phyloP scores from a whole-genome alignment of 2,888 invertebrate genomes.

The Heliconius hortense region DNA sequence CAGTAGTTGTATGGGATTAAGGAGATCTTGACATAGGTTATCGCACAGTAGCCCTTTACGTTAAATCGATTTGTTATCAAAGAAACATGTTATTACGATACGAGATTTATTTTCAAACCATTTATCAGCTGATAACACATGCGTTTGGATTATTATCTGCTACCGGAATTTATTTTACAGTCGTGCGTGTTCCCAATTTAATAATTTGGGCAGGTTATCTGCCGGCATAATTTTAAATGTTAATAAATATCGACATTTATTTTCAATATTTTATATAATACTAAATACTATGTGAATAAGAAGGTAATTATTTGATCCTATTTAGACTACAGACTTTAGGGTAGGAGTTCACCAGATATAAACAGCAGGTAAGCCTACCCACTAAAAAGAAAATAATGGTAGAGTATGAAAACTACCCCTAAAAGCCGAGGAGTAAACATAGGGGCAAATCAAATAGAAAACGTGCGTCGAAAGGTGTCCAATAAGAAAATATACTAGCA shows the following conservation, averaged over 20 bases:
- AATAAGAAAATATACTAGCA: conserved; percentile 77
- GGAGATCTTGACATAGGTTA: conserved; percentile 64
- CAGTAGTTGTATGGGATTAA: conserved; percentile 59
- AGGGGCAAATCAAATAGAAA: conserved; percentile 70
- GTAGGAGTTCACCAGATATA: conserved; percentile 62
- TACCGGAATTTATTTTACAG: conserved; percentile 52
- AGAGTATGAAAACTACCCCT: conserved; percentile 53
- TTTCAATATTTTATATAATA: not conserved
- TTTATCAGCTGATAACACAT: conserved; percentile 63
- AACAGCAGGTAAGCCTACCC: conserved; percentile 58
- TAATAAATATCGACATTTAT: not conserved
- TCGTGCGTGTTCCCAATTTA: not conserved
- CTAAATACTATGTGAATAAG: not conserved
- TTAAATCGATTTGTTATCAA: conserved; percentile 69
- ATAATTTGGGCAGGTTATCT: not conserved
- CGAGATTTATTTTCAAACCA: conserved; percentile 63
- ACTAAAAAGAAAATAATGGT: conserved; percentile 51
- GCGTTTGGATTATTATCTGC: conserved; percentile 45
- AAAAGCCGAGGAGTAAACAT: conserved; percentile 65
- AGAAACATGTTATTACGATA: conserved; percentile 54
- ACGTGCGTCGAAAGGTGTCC: conserved; percentile 75
- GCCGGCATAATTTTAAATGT: not conserved
- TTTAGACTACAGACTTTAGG: conserved; percentile 16
- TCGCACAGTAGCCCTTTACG: conserved; percentile 68
- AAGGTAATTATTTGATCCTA: not conserved